Evolutionary conservation across 2,113 vertebrate genomes (phyloP).

Genomic region (Brachypodius melanocephalos): DNA sequence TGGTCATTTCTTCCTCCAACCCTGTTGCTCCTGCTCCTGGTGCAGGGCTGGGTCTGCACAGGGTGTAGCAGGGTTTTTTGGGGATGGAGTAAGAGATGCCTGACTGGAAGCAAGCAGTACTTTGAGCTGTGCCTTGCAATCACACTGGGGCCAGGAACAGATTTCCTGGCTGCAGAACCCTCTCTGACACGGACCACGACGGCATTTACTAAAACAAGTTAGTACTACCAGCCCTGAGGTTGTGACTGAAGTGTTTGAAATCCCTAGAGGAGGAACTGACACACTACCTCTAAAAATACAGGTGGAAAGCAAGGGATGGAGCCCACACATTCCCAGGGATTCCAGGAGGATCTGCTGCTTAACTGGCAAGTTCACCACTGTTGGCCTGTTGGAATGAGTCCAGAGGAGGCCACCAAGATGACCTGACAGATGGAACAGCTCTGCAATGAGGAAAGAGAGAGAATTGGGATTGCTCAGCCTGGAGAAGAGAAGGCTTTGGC

Average conservation of each 20-base stretch:
- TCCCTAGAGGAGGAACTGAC: neutral
- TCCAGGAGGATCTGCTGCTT: neutral
- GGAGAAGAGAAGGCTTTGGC: neutral
- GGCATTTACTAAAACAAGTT: neutral
- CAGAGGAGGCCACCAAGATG: neutral
- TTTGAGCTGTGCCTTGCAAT: neutral
- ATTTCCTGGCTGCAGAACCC: neutral
- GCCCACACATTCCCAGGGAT: neutral
- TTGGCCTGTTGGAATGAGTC: neutral
- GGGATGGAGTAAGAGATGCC: neutral
- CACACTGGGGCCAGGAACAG: neutral
- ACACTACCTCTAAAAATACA: neutral
- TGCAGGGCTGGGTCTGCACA: neutral
- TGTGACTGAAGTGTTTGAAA: neutral
- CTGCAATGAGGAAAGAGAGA: neutral
- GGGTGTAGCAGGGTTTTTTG: neutral
- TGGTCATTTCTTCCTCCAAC: neutral
- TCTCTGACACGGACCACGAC: neutral
- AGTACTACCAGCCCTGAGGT: neutral
- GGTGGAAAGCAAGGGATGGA: neutral
- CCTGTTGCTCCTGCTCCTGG: neutral
- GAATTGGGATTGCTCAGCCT: neutral
- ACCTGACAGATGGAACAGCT: neutral
- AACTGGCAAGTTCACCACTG: neutral
- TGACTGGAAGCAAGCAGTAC: neutral